These are phyloP conservation scores for Pantherophis guttatus DNA, from an alignment of 2,113 vertebrate genomes.

Conservation along the genomic window DNA sequence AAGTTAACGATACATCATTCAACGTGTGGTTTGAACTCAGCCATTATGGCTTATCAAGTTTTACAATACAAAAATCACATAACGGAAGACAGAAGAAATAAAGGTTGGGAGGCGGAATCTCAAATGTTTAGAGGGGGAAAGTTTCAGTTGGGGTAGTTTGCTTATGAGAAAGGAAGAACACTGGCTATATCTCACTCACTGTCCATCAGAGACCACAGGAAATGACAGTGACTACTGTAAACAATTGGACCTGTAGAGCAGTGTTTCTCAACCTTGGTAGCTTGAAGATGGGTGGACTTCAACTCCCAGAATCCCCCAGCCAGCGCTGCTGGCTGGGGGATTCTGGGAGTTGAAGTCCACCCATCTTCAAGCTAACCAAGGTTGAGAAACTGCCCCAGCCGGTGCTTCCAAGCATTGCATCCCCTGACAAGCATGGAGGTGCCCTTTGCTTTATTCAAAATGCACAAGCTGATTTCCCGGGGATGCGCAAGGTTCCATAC, in stretches of 20 bases:
- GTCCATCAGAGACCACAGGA: background rate
- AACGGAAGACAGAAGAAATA: background rate
- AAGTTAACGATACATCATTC: background rate
- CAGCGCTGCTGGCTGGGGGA: no score
- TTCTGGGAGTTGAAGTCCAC: no score
- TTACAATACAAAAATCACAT: background rate
- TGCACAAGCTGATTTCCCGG: background rate
- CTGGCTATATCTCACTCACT: background rate
- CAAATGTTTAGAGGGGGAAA: background rate
- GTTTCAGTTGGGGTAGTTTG: background rate
- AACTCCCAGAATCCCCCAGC: no score
- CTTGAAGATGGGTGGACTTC: no score
- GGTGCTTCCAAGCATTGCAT: background rate
- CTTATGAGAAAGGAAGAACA: background rate
- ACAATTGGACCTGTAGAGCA: no score
- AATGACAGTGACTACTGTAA: background rate
- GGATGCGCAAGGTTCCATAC: no score
- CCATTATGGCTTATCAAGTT: background rate
- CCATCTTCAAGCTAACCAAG: no score
- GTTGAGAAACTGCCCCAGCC: no score
- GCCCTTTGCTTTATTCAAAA: background rate
- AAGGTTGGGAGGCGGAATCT: background rate
- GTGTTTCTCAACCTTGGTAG: no score
- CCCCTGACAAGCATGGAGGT: background rate
- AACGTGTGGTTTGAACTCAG: background rate